Evolutionary conservation across 2,113 vertebrate species (phyloP).

Genomic region (Ammospiza caudacuta): DNA sequence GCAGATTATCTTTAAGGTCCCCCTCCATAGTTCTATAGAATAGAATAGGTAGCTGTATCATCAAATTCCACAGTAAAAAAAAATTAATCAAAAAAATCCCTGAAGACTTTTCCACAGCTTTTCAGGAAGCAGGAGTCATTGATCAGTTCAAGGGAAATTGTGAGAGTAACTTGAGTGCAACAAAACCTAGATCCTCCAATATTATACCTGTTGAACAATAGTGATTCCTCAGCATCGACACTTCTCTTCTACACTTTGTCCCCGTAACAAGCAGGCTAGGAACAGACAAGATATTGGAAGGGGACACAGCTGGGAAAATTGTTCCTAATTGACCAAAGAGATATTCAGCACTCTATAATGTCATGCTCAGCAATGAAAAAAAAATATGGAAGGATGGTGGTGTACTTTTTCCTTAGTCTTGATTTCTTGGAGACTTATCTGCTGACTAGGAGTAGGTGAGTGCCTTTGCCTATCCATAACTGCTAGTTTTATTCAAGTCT

Average conservation of each 20-base stretch:
- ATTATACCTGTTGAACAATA: background rate
- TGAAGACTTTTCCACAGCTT: background rate
- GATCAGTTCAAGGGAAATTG: background rate
- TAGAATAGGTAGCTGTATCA: background rate
- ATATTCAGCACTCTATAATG: background rate
- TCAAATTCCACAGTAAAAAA: background rate
- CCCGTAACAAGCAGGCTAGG: accelerated
- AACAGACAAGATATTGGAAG: background rate
- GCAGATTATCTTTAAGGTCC: background rate
- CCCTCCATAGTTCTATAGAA: background rate
- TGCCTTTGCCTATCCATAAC: background rate
- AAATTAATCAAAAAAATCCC: background rate
- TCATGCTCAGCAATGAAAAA: background rate
- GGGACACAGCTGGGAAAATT: background rate
- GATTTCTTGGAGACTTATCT: background rate
- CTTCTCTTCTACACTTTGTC: background rate
- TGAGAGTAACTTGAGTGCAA: background rate
- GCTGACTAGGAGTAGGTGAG: background rate
- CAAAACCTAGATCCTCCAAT: background rate
- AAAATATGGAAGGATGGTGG: background rate
- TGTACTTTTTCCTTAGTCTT: background rate
- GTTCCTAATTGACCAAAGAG: background rate
- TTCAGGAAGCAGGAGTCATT: background rate
- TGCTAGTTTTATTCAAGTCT: background rate
- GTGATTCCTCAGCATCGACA: background rate